phyloP scores from a whole-genome alignment of 2,888 invertebrate genomes.

The Acleris emargana region DNA sequence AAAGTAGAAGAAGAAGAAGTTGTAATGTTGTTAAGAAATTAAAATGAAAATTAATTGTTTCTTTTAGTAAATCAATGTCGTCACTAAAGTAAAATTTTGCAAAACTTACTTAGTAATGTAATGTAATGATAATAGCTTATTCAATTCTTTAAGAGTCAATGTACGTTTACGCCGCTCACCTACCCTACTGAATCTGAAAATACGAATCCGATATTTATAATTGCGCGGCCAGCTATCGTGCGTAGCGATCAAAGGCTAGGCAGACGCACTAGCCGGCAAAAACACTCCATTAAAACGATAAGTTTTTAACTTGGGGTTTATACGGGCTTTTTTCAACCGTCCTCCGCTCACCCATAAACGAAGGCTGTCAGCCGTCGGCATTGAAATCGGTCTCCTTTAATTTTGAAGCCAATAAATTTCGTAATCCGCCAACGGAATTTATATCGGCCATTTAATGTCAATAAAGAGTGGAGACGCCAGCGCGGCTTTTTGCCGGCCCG shows the following conservation, averaged over 20 bases:
- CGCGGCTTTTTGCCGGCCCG: conserved; percentile 60
- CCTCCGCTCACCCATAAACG: conserved; percentile 67
- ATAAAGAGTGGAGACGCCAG: conserved; percentile 62
- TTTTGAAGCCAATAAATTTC: conserved; percentile 81
- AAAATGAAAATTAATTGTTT: too few relatives aligned
- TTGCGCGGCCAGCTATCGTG: conserved; percentile 7
- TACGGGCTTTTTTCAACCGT: conserved; percentile 56
- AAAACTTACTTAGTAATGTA: too few relatives aligned
- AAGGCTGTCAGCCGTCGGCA: conserved; percentile 73
- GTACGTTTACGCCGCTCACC: too few relatives aligned
- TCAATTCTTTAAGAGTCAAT: too few relatives aligned
- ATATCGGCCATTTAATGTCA: conserved; percentile 81
- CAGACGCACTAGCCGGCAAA: conserved; percentile 50
- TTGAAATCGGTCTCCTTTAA: conserved; percentile 82
- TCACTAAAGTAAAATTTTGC: too few relatives aligned
- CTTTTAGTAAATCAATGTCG: too few relatives aligned
- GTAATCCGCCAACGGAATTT: conserved; percentile 81
- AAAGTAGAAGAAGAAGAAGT: too few relatives aligned
- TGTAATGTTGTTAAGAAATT: too few relatives aligned
- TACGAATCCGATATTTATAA: too few relatives aligned
- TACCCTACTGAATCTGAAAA: too few relatives aligned
- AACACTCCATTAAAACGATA: conserved; percentile 60
- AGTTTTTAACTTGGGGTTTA: conserved; percentile 63
- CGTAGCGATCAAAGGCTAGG: conserved; percentile 38
- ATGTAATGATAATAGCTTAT: too few relatives aligned